Percentiles rank a stretch among this genome's conserved stretches.
Evolutionary conservation across 2,797 vertebrate genomes (phyloP).

Genomic region (Emys orbicularis): DNA sequence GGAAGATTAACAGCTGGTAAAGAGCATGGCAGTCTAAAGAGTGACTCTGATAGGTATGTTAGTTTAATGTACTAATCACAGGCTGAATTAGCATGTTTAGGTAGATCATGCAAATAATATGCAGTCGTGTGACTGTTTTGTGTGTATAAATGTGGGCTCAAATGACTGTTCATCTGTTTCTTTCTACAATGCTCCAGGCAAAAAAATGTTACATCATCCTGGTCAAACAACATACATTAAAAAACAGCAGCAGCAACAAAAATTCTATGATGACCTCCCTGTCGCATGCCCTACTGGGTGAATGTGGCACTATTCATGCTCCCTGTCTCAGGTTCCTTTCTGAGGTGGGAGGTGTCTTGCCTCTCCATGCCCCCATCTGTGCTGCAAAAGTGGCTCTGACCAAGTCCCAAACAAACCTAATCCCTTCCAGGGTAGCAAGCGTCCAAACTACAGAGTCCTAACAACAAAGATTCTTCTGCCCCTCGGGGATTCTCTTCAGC

Average conservation of each 20-base stretch:
- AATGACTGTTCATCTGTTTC: neutral
- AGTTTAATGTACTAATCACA: constrained; percentile 2
- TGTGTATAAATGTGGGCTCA: rapidly evolving
- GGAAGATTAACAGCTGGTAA: constrained; percentile 50
- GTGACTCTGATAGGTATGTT: neutral
- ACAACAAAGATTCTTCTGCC: neutral
- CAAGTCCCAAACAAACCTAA: neutral
- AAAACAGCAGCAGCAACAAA: neutral
- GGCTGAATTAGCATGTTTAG: neutral
- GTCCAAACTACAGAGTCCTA: neutral
- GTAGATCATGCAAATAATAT: neutral
- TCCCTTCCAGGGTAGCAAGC: neutral
- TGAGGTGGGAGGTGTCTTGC: neutral
- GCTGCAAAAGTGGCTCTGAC: neutral
- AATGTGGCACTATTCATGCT: neutral
- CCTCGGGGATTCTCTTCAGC: neutral
- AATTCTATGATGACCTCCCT: neutral
- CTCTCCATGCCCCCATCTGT: neutral
- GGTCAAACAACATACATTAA: neutral
- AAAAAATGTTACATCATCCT: neutral
- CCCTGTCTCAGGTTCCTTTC: neutral
- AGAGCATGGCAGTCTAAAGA: constrained; percentile 26
- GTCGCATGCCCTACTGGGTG: neutral
- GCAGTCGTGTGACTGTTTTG: neutral
- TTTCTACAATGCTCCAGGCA: neutral